phyloP scores from a whole-genome alignment of 2,888 invertebrate genomes.

The Odontocolon sp. region DNA sequence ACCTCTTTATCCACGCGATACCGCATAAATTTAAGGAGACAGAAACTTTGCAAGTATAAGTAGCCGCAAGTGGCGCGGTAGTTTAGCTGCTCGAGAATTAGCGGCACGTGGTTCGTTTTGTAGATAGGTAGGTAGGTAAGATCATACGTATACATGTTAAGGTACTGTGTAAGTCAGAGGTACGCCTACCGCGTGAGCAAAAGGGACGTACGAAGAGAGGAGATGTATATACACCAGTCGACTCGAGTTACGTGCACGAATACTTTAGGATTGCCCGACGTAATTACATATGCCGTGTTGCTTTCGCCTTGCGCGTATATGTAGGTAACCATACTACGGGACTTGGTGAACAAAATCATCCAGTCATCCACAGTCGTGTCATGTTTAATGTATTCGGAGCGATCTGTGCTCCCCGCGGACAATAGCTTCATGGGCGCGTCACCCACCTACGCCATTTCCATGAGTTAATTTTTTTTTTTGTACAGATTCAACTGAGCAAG shows the following conservation, averaged over 20 bases:
- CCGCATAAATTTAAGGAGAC: slow-evolving; percentile 58
- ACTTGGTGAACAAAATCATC: slow-evolving; percentile 69
- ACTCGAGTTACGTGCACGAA: slow-evolving; percentile 54
- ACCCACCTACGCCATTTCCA: slow-evolving; percentile 64
- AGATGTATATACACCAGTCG: slow-evolving; percentile 36
- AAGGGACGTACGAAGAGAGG: slow-evolving; percentile 45
- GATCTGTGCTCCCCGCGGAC: slow-evolving; percentile 65
- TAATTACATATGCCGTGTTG: slow-evolving; percentile 71
- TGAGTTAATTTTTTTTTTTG: slow-evolving; percentile 43
- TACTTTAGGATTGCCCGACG: slow-evolving; percentile 64
- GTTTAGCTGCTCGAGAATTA: slow-evolving; percentile 59
- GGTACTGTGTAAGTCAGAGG: slow-evolving; percentile 5
- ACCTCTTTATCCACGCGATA: slow-evolving; percentile 60
- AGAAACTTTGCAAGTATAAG: slow-evolving; percentile 61
- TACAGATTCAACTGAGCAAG: too few species aligned
- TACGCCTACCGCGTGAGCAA: slow-evolving; percentile 52
- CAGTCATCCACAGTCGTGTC: slow-evolving; percentile 70
- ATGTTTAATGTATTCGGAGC: slow-evolving; percentile 75
- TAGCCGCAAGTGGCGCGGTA: slow-evolving; percentile 60
- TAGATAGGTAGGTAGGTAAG: slow-evolving; percentile 26
- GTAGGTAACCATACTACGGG: slow-evolving; percentile 61
- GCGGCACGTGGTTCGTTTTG: slow-evolving; percentile 58
- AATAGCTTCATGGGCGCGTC: slow-evolving; percentile 73
- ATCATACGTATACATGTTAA: slow-evolving; percentile 8
- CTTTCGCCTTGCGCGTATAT: slow-evolving; percentile 43